These are phyloP conservation scores for Cyanoderma ruficeps DNA, from an alignment of 2,113 vertebrate genomes.

Conservation along the genomic window DNA sequence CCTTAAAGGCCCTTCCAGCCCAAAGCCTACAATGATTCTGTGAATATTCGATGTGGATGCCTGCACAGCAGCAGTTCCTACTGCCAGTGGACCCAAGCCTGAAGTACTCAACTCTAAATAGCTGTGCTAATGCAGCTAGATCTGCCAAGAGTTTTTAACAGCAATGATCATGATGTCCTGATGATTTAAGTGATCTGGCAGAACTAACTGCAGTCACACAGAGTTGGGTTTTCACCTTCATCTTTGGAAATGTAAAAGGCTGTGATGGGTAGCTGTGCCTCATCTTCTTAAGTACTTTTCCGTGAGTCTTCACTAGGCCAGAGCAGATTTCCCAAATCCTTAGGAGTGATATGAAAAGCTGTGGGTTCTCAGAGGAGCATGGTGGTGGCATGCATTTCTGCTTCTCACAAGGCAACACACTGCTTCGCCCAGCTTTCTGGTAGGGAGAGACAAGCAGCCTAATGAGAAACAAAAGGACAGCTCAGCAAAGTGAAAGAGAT, in stretches of 20 bases:
- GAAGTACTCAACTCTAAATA: background rate
- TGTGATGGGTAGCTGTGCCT: background rate
- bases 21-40: background rate
- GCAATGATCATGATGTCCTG: background rate
- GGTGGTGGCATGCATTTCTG: background rate
- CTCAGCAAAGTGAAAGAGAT: background rate
- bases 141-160: slow-evolving; percentile 14
- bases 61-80: background rate
- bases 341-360: background rate
- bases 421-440: background rate
- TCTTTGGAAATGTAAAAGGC: background rate
- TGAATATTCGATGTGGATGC: background rate
- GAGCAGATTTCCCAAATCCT: background rate
- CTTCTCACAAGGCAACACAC: background rate
- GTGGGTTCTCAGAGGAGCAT: background rate
- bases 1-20: background rate
- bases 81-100: background rate
- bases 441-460: background rate
- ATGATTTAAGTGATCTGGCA: slow-evolving; percentile 4
- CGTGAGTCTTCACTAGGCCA: background rate
- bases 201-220: background rate
- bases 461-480: background rate
- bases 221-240: background rate
- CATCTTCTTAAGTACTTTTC: background rate
- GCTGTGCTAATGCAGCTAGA: background rate